Evolutionary conservation across 2,888 invertebrate species (phyloP), one percentile per base, ranked within the genome.

Genomic region (Drosophila merina): DNA sequence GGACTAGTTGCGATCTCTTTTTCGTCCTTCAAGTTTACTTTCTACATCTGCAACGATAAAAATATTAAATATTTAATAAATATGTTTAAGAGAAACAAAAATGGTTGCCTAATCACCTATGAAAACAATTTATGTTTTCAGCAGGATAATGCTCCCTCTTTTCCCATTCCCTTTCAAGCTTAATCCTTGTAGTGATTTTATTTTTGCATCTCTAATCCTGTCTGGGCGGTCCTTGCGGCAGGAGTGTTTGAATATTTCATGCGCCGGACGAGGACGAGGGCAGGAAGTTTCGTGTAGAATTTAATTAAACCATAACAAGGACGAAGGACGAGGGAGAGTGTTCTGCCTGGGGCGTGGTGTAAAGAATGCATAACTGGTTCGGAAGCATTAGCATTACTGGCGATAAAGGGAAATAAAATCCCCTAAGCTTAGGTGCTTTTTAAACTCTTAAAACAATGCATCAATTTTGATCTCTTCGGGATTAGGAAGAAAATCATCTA

Each of bases 11-110:
- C 12, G 7, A 36, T 26, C 68, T 48, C 30, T 48, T 33, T 28
- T 50, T 51, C 38, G 38, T 48, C 52, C 20, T 40, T 36, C 25
- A 42, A 14, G 1, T 6, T 36, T 14, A 3, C 31, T 6, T 47
- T 68, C 62, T 74, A 60, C 81, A 84, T 78, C 80, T 84, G 66
- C n/a, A 28, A 48, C 36, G 3, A 36, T 3, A n/a, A 26, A 8
- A n/a, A 20, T 14, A 20, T 20, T 8, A 3, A 7, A 2, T 12
- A 38, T 6, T 38, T 12, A 38, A 38, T 38, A 12, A 12, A 12
- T 7, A 14, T 12, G 6, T 5, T 36, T 36, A 38, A 10, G 5
- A 5, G 10, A 38, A 10, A 3, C n/a, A 38, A n/a, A 38, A 20
- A 20, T 20, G 20, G 20, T 20, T 20, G 20, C 20, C 20, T 20